A percentile compares a stretch with the other conserved stretches of the same genome.
Evolutionary conservation across 2,888 invertebrate genomes (phyloP).

Genomic region (Phasia obesa): DNA sequence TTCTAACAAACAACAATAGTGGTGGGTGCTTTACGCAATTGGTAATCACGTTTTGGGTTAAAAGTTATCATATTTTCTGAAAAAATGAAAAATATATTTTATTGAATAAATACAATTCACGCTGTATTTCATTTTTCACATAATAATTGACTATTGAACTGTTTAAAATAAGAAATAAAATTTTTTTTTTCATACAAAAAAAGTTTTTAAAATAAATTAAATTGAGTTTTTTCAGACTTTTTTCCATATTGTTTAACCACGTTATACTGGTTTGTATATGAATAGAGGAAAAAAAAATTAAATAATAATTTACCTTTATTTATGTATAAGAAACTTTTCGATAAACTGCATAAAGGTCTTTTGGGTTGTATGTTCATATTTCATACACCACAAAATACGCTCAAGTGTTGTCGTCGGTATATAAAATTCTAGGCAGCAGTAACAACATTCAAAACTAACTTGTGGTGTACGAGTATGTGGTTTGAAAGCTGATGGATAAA

Average conservation of each 20-base stretch:
- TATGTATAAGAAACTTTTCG: slow-evolving; percentile 56
- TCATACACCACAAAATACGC: slow-evolving; percentile 56
- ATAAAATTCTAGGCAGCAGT: slow-evolving; percentile 41
- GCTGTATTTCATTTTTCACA: slow-evolving; percentile 23
- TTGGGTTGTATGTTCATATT: slow-evolving; percentile 61
- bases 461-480: slow-evolving; percentile 64
- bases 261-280: slow-evolving; percentile 55
- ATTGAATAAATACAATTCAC: slow-evolving; percentile 33
- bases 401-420: slow-evolving; percentile 42
- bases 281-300: slow-evolving; percentile 1
- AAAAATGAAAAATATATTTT: slow-evolving; percentile 10
- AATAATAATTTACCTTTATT: slow-evolving; percentile 59
- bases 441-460: slow-evolving; percentile 39
- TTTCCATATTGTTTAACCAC: slow-evolving; percentile 20
- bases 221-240: background rate
- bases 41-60: slow-evolving; percentile 32
- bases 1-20: slow-evolving; percentile 40
- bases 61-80: slow-evolving; percentile 39
- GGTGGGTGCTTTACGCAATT: slow-evolving; percentile 62
- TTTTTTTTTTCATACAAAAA: slow-evolving; percentile 26
- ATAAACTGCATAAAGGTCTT: slow-evolving; percentile 65
- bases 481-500: slow-evolving; percentile 61
- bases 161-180: slow-evolving; percentile 11
- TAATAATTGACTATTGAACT: slow-evolving; percentile 60
- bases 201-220: slow-evolving; percentile 64